Percentiles rank a stretch among this genome's conserved stretches.
Conservation (phyloP, 1,140 invertebrate genomes). For the Drosophila rhopaloa region DNA sequence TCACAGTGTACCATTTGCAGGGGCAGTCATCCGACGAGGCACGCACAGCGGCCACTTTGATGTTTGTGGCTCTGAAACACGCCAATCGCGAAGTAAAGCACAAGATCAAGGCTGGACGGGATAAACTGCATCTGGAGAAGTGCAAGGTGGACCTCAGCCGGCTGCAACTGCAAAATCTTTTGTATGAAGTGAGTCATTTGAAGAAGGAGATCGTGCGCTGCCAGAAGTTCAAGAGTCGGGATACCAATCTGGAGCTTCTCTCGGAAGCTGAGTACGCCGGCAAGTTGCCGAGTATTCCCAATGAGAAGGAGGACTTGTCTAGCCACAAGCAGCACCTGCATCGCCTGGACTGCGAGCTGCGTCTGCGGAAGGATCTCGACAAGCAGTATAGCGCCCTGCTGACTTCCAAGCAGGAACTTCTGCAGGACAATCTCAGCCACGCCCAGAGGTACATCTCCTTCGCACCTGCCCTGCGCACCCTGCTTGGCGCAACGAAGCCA, state of each 20-base stretch:
- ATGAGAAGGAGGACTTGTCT: conserved; percentile 84
- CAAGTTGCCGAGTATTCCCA: conserved; percentile 85
- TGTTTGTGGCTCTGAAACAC: conserved; percentile 93
- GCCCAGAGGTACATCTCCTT: conserved; percentile 92
- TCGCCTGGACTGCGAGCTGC: conserved; percentile 95
- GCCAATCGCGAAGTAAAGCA: conserved; percentile 96
- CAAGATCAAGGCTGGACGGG: conserved; percentile 91
- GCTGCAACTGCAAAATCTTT: conserved; percentile 96
- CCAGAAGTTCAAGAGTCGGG: conserved; percentile 96
- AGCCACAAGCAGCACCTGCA: conserved; percentile 93
- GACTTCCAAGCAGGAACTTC: conserved; percentile 90
- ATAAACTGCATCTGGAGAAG: conserved; percentile 92
- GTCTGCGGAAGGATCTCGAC: conserved; percentile 94
- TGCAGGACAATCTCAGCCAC: conserved; percentile 91
- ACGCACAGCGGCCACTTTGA: conserved; percentile 89
- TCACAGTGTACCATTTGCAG: conserved; percentile 19
- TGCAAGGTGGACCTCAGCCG: conserved; percentile 95
- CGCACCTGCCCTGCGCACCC: conserved; percentile 90
- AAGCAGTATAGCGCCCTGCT: conserved; percentile 91
- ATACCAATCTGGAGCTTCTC: conserved; percentile 96
- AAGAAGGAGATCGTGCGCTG: conserved; percentile 97
- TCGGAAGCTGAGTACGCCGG: conserved; percentile 88
- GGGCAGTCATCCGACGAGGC: conserved; percentile 87
- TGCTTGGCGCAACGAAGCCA: conserved; percentile 93
- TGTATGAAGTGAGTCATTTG: conserved; percentile 97